Percentiles rank a stretch among this genome's conserved stretches.
Conservation (phyloP, 2,797 vertebrate genomes). For the Falco naumanni region DNA sequence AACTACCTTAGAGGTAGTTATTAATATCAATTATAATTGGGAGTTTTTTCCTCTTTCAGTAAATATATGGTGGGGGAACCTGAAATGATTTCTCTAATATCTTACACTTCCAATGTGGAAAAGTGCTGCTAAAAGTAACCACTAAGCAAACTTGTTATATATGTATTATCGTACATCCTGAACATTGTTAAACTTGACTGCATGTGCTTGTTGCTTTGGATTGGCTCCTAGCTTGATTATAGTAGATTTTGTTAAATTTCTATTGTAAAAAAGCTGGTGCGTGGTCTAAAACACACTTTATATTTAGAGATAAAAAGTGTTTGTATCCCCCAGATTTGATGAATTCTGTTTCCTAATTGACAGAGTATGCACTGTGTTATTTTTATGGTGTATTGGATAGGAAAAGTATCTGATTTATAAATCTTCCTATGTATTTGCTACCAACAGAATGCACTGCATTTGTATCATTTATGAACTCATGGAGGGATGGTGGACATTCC, state of each 20-base stretch:
- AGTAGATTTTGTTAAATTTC: background rate
- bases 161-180: background rate
- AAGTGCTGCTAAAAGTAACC: background rate
- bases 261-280: background rate
- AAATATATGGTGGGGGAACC: background rate
- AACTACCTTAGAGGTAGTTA: background rate
- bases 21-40: rapidly evolving
- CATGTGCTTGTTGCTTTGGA: background rate
- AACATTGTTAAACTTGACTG: background rate
- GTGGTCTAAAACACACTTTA: background rate
- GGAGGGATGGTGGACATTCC: background rate
- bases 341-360: background rate
- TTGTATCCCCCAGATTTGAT: background rate
- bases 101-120: background rate
- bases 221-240: background rate
- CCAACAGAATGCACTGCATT: background rate
- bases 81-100: background rate
- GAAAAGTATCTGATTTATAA: background rate
- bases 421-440: background rate
- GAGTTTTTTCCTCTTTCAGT: background rate
- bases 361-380: background rate
- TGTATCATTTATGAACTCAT: background rate
- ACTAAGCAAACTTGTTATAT: background rate
- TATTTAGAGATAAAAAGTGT: background rate
- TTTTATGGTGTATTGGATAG: background rate